A percentile compares a stretch with the other conserved stretches of the same genome.
Conservation (phyloP, 2,888 invertebrate species). For the Agonopterix alstromeriana region DNA sequence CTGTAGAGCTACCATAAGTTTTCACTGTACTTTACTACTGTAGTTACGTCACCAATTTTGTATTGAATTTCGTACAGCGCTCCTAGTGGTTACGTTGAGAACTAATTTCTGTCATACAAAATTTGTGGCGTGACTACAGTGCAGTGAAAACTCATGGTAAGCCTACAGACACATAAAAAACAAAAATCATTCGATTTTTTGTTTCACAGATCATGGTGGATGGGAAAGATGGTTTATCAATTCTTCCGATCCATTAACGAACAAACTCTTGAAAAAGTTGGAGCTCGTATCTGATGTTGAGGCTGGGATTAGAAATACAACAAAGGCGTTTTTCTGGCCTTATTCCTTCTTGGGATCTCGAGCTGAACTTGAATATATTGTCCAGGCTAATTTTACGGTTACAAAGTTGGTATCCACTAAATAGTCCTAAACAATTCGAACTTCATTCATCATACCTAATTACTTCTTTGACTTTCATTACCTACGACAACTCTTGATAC, state of each 20-base stretch:
- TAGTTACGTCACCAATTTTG: no score
- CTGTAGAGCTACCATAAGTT: no score
- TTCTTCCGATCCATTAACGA: conserved; percentile 79
- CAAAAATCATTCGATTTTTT: background rate
- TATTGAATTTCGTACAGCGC: no score
- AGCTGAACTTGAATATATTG: conserved; percentile 83
- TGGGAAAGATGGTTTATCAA: conserved; percentile 86
- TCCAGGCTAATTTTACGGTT: conserved; percentile 83
- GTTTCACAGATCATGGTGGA: conserved; percentile 79
- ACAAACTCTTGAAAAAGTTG: conserved; percentile 79
- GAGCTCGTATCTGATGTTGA: conserved; percentile 81
- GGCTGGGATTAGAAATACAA: conserved; percentile 84
- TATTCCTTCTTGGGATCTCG: conserved; percentile 86
- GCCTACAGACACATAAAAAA: background rate
- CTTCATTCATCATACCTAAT: no score
- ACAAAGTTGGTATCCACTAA: conserved; percentile 43
- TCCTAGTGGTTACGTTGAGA: no score
- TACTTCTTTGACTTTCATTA: no score
- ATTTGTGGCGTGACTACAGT: no score
- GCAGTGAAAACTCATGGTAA: no score
- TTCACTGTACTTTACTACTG: no score
- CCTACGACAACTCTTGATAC: no score
- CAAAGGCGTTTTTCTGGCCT: conserved; percentile 85
- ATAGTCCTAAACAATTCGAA: no score
- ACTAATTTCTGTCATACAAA: no score